Conservation (phyloP, 23 tunicate genomes). For the Phallusia fumigata region DNA sequence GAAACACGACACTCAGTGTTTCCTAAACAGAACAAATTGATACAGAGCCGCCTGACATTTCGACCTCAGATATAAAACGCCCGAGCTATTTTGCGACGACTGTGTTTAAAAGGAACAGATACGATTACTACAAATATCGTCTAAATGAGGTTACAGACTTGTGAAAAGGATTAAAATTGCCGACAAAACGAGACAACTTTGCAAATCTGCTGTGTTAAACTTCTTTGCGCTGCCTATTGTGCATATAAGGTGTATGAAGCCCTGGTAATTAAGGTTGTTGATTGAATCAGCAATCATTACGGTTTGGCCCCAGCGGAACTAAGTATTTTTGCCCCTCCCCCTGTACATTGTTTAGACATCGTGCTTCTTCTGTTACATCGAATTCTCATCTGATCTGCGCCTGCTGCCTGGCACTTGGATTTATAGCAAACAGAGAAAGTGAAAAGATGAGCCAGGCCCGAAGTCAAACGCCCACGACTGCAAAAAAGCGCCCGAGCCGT, state of each 20-base stretch:
- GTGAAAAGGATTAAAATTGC: background rate
- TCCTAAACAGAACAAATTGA: constrained; percentile 6
- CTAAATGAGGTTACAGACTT: background rate
- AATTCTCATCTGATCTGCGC: too few relatives aligned
- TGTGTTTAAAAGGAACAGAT: background rate
- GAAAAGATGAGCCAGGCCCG: constrained; percentile 15
- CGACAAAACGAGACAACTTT: background rate
- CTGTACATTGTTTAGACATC: background rate
- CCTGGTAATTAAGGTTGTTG: background rate
- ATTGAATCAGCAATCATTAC: background rate
- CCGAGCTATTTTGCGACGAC: background rate
- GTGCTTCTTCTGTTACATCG: too few relatives aligned
- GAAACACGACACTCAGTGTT: background rate
- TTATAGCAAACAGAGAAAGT: background rate
- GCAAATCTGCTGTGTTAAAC: background rate
- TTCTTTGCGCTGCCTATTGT: background rate
- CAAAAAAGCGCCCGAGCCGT: constrained; percentile 1
- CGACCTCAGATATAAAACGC: background rate
- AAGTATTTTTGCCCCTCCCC: constrained; percentile 1
- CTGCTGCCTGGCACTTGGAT: too few relatives aligned
- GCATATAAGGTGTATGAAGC: too few relatives aligned
- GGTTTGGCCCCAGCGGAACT: background rate
- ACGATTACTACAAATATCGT: background rate
- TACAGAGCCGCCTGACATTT: background rate
- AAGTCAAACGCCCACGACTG: background rate